Evolutionary conservation across 2,113 vertebrate species (phyloP).

Genomic region (Tragelaphus strepsiceros): DNA sequence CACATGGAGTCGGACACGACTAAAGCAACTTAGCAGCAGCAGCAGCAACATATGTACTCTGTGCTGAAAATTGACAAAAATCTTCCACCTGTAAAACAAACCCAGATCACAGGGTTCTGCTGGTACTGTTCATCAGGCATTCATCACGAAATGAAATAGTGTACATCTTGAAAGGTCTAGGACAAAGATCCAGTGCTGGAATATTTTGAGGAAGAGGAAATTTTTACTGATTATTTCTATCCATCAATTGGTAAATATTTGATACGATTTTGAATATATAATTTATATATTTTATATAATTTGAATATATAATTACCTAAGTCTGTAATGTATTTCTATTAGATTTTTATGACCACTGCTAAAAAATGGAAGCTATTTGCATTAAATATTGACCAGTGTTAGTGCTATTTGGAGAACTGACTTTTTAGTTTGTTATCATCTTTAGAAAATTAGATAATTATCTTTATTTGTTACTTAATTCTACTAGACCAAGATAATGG

Average conservation of each 20-base stretch:
- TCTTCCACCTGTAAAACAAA: neutral
- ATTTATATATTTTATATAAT: too few relatives aligned
- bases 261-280: neutral
- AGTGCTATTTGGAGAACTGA: neutral
- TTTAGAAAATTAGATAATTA: neutral
- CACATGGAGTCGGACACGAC: too few relatives aligned
- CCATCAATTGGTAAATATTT: neutral
- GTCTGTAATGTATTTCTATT: neutral
- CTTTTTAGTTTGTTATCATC: neutral
- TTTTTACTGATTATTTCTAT: neutral
- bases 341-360: neutral
- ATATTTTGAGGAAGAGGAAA: neutral
- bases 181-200: neutral
- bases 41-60: neutral
- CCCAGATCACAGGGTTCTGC: neutral
- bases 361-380: neutral
- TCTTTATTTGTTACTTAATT: neutral
- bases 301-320: neutral
- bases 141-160: neutral
- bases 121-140: neutral
- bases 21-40: too few relatives aligned
- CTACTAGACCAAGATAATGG: neutral
- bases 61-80: neutral
- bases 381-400: neutral
- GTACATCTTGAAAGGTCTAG: neutral